These are phyloP conservation scores for Tragelaphus strepsiceros DNA, from an alignment of 2,113 vertebrate species.

Conservation along the genomic window DNA sequence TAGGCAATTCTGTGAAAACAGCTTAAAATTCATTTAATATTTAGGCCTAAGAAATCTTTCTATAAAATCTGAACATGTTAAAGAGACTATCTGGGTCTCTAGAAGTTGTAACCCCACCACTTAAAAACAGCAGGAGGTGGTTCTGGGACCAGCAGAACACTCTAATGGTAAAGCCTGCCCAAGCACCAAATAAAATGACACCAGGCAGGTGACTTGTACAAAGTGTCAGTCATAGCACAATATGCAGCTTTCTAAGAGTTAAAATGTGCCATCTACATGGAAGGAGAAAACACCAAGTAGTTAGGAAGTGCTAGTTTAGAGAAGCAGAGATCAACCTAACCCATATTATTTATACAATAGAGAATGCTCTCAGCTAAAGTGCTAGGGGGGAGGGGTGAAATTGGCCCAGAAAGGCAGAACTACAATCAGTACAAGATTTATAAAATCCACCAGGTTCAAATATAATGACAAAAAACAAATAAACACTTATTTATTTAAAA, in stretches of 20 bases:
- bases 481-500: neutral
- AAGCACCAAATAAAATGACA: neutral
- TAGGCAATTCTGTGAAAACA: neutral
- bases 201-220: neutral
- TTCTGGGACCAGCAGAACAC: neutral
- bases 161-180: neutral
- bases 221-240: neutral
- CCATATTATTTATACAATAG: neutral
- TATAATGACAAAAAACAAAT: neutral
- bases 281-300: neutral
- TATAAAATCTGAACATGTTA: conserved; percentile 3
- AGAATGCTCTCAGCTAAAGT: neutral
- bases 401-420: neutral
- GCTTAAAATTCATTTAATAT: neutral
- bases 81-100: neutral
- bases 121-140: neutral
- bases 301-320: neutral
- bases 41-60: neutral
- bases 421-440: conserved; percentile 12
- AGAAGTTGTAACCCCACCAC: neutral
- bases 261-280: neutral
- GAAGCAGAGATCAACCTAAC: neutral
- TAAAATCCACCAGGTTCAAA: conserved; percentile 31
- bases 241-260: neutral
- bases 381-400: neutral